These are phyloP conservation scores for Zele albiditarsus DNA, from an alignment of 2,888 invertebrate genomes.

Conservation along the genomic window DNA sequence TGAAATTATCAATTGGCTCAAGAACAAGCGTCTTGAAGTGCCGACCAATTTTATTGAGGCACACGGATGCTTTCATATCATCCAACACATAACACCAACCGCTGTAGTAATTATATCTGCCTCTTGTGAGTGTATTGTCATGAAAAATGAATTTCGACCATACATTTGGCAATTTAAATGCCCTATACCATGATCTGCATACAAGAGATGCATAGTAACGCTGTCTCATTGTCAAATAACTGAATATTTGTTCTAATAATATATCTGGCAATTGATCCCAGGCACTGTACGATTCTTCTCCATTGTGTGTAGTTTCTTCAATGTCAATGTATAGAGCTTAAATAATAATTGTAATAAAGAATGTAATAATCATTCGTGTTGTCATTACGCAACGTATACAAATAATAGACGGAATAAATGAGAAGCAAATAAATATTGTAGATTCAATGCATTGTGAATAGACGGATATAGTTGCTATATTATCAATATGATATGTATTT, in stretches of 20 bases:
- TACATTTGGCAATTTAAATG: slow-evolving; percentile 82
- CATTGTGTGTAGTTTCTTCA: slow-evolving; percentile 68
- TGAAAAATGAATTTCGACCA: slow-evolving; percentile 84
- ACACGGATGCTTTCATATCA: slow-evolving; percentile 82
- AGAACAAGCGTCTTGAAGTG: slow-evolving; percentile 81
- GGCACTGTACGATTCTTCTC: slow-evolving; percentile 73
- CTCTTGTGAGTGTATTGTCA: slow-evolving; percentile 82
- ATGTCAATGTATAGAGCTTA: slow-evolving; percentile 64
- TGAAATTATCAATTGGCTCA: slow-evolving; percentile 84
- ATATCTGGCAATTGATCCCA: slow-evolving; percentile 84
- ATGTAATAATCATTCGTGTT: slow-evolving; percentile 42
- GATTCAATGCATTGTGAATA: slow-evolving; percentile 1
- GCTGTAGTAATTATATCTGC: slow-evolving; percentile 86
- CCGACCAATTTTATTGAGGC: slow-evolving; percentile 80
- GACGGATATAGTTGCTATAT: not conserved
- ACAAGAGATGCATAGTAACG: slow-evolving; percentile 85
- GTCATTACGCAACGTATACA: slow-evolving; percentile 23
- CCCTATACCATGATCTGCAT: slow-evolving; percentile 79
- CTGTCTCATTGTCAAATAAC: slow-evolving; percentile 79
- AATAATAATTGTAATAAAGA: slow-evolving; percentile 30
- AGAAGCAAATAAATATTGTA: not conserved
- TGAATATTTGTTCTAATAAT: slow-evolving; percentile 82
- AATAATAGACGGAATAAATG: slow-evolving; percentile 13
- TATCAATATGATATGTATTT: slow-evolving; percentile 20
- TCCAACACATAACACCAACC: slow-evolving; percentile 87